Base-by-base conservation (phyloP, 2,888 invertebrate genomes). In the Phengaris arion region DNA sequence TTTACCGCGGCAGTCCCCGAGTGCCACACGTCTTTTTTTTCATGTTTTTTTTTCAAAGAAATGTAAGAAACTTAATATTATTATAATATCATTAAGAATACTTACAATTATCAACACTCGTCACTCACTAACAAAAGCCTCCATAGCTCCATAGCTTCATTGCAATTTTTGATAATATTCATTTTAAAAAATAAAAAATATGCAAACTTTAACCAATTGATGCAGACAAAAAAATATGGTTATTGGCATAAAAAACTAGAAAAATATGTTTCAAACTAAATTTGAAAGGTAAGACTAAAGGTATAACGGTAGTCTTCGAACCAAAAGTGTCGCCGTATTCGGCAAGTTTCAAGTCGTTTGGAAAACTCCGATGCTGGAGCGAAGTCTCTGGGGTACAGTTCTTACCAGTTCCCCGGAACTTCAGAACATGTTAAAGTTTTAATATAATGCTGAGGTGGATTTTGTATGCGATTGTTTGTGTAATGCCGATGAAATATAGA, bases 291-390 rank as follows among this genome's bases (percentile, higher is more conserved):
- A 77, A 77, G 75, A 72, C 77, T 72, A 78, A 78, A 79, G 78
- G 78, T 79, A 77, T 79, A 78, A 77, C 77, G 76, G 77, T 77
- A 78, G 57, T 78, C 79, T 80, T 80, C 79, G 78, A 76, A 78
- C 77, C 77, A 76, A 79, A 79, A 82, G 79, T 80, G 79, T 80
- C 78, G 77, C 78, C 79, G 75, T 79, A 80, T 79, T 80, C 77
- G 77, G 77, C 75, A 79, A 79, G 78, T 80, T 77, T 75, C 79
- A 79, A 79, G 80, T 81, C 80, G 81, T 80, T 81, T 80, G 78
- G 77, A 78, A 81, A 82, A 80, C 79, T 81, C 79, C 78, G 76
- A 79, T 78, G 78, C 78, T 74, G 68, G 75, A 76, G 74, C 78
- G 75, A 79, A 77, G 70, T 79, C 81, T 79, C 81, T 69, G 68